Base-by-base conservation (phyloP, 2,888 invertebrate genomes). In the Urechis unicinctus region DNA sequence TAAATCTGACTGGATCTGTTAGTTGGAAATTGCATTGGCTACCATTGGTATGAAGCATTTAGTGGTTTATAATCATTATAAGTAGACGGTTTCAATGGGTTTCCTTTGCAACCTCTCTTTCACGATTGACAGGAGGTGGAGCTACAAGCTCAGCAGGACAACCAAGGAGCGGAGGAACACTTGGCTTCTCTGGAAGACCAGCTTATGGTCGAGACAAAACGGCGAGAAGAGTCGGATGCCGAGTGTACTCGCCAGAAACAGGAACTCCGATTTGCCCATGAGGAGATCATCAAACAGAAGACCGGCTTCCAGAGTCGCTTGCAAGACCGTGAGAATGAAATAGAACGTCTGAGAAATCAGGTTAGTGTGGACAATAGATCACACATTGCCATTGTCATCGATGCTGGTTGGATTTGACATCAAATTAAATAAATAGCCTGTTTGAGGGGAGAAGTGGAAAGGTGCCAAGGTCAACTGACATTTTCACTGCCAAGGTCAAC, bases 321-420 rank as follows among this genome's bases (percentile, higher is more conserved):
- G 28, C 78, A 78, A 62, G 83, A 84, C 64, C 79, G 83, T 63
- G 85, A 85, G 52, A 68, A 73, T 3, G 85, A 85, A 69, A 81
- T 85, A 58, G 80, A 82, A 5, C 80, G 81, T 59, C 75, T 85
- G 21, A 75, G 82, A 59, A 79, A 79, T 58, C 83, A 85, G 79
- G 78, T 84, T 59, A 42, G 57, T 41, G 17, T 21, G 9, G 9
- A 4, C 9, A n/a, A n/a, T n/a, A n/a, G n/a, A n/a, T n/a, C n/a
- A n/a, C n/a, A n/a, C n/a, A n/a, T n/a, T n/a, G n/a, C n/a, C n/a
- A n/a, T n/a, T n/a, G n/a, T n/a, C n/a, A n/a, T n/a, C n/a, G n/a
- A n/a, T n/a, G n/a, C n/a, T n/a, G n/a, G n/a, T n/a, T n/a, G n/a
- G n/a, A n/a, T n/a, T n/a, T n/a, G n/a, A n/a, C n/a, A n/a, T n/a